These are phyloP conservation scores for Bergia sp. DNA, from an alignment of 92 coral and sea anemone genomes.

Conservation along the genomic window DNA sequence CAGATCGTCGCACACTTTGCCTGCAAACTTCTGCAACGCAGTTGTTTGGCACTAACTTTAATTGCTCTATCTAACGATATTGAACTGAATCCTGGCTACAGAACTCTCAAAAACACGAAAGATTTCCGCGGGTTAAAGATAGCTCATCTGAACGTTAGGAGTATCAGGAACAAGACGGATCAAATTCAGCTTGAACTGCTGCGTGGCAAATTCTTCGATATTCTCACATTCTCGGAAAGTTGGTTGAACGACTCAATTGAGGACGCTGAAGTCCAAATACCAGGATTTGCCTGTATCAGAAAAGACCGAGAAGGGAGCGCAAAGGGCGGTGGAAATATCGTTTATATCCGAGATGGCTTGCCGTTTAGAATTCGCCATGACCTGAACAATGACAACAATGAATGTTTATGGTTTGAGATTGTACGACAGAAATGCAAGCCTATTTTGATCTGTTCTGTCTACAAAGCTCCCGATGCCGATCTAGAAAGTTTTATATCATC, in stretches of 20 bases:
- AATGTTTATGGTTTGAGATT: too few relatives aligned
- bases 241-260: slow-evolving; percentile 41
- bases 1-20: too few relatives aligned
- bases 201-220: background rate
- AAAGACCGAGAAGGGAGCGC: slow-evolving; percentile 35
- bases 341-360: too few relatives aligned
- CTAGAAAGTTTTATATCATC: too few relatives aligned
- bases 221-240: too few relatives aligned
- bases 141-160: background rate
- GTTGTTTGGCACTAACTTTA: background rate
- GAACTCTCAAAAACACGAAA: background rate
- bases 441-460: too few relatives aligned
- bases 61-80: slow-evolving; percentile 23
- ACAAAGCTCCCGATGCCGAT: too few relatives aligned
- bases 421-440: slow-evolving; percentile 40
- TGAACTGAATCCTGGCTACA: slow-evolving; percentile 46
- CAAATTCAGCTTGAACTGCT: background rate
- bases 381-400: slow-evolving; percentile 38
- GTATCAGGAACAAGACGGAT: slow-evolving; percentile 23
- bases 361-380: slow-evolving; percentile 26
- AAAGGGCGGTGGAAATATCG: slow-evolving; percentile 33
- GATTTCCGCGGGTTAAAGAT: slow-evolving; percentile 28
- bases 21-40: too few relatives aligned
- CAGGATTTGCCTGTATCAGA: slow-evolving; percentile 28
- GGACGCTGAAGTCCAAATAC: too few relatives aligned